phyloP scores from a whole-genome alignment of 2,888 invertebrate species.

The Chydorus sphaericus region DNA sequence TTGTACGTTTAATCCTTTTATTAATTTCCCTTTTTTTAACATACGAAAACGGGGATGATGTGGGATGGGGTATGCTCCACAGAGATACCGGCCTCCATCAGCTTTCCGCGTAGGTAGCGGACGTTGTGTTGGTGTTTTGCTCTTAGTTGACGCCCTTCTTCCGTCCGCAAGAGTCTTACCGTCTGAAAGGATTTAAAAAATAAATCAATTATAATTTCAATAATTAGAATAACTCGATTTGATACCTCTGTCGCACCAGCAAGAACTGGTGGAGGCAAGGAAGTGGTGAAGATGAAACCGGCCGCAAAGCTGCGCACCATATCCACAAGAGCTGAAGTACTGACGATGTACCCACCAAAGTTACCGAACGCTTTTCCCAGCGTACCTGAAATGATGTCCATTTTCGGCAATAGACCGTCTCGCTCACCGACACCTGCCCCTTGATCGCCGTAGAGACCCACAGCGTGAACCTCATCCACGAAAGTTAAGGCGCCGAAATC shows the following conservation, averaged over 20 bases:
- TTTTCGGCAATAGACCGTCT: slow-evolving; percentile 50
- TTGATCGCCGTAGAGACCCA: slow-evolving; percentile 81
- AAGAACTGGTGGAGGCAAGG: slow-evolving; percentile 81
- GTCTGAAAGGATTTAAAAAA: slow-evolving; percentile 33
- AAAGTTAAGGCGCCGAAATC: slow-evolving; percentile 86
- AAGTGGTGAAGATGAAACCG: slow-evolving; percentile 95
- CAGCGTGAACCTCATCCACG: slow-evolving; percentile 95
- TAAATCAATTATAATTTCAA: not conserved
- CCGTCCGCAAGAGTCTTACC: slow-evolving; percentile 65
- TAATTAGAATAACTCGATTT: not conserved
- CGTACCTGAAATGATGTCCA: slow-evolving; percentile 93
- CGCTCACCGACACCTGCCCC: slow-evolving; percentile 91
- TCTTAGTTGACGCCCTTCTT: slow-evolving; percentile 67
- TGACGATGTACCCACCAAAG: slow-evolving; percentile 76
- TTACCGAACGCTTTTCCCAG: slow-evolving; percentile 90
- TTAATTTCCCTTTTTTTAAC: too few relatives aligned
- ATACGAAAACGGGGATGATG: slow-evolving; percentile 80
- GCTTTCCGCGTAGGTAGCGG: slow-evolving; percentile 58
- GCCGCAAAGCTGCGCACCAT: slow-evolving; percentile 87
- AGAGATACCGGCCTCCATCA: slow-evolving; percentile 64
- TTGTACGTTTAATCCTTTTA: too few relatives aligned
- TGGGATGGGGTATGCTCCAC: slow-evolving; percentile 84
- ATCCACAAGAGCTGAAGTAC: slow-evolving; percentile 61
- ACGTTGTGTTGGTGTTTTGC: slow-evolving; percentile 72
- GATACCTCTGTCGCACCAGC: slow-evolving; percentile 56